phyloP scores from a whole-genome alignment of 2,797 vertebrate species.

The Cryptoblepharus egeriae region DNA sequence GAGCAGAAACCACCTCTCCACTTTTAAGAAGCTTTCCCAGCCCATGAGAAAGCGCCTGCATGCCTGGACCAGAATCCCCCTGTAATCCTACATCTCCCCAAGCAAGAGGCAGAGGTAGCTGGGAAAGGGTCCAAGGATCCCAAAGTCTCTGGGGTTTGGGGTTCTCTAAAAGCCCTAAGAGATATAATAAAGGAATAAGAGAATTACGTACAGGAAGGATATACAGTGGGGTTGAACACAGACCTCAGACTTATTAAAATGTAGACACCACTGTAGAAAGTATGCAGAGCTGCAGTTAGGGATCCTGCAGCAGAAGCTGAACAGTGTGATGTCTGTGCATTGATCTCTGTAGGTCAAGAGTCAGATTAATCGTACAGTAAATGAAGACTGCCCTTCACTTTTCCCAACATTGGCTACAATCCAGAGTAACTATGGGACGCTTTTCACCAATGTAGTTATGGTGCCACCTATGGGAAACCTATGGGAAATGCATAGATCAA shows the following conservation, averaged over 20 bases:
- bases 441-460: too few relatives aligned
- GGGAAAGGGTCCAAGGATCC: not conserved
- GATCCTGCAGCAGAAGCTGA: not conserved
- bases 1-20: conserved; percentile 63
- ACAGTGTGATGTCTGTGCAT: too few relatives aligned
- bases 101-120: not conserved
- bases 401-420: too few relatives aligned
- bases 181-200: not conserved
- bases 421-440: too few relatives aligned
- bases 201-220: not conserved
- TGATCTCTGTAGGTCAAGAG: too few relatives aligned
- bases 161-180: too few relatives aligned
- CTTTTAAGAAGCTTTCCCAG: conserved; percentile 74
- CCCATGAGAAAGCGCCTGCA: conserved; percentile 62
- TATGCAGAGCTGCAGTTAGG: not conserved
- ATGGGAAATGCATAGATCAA: too few relatives aligned
- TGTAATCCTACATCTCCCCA: conserved; percentile 52
- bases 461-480: too few relatives aligned
- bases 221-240: not conserved
- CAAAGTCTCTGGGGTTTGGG: conserved; percentile 11
- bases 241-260: not conserved
- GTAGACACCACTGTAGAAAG: not conserved
- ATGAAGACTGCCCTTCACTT: not conserved
- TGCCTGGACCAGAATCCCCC: conserved; percentile 51
- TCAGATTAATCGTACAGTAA: not conserved